Base-by-base conservation (phyloP, 2,113 vertebrate genomes). In the Percopsis transmontana region DNA sequence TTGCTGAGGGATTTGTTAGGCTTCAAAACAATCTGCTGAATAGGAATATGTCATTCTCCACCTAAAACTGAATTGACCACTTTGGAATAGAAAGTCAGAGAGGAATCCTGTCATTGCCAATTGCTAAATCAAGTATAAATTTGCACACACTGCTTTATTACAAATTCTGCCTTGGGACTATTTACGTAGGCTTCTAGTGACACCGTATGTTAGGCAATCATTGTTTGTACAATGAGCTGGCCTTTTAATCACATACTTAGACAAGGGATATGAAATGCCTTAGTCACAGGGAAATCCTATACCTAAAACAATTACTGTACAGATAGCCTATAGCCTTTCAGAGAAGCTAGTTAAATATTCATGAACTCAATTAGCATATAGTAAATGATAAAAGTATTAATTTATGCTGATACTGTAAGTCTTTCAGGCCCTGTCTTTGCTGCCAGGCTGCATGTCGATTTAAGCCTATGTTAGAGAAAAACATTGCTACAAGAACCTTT, bases 101-200 rank as follows among this genome's bases (percentile, higher is more conserved):
- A 33, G 27, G 3, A 33, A 33, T 33, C 6, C 27, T 33, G 27
- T 33, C 27, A 33, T 33, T 33, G 27, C 27, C 6, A 33, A 33
- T 33, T 33, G 27, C 3, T 33, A 33, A 33, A 33, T 33, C 3
- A 3, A 33, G 27, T 42, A 69, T 23, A 55, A n/a, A n/a, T n/a
- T n/a, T n/a, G n/a, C 53, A 55, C 53, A 33, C 53, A 55, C 53
- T 24, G 33, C 53, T 33, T 24, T 4, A 23, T 51, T 60, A 50
- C 24, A 23, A 73, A 44, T 56, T 8, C 41, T 73, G 70, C 66
- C 51, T 6, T 2, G 52, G 20, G 54, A 58, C 54, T 78, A 76
- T 83, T 82, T 74, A 82, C 62, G 71, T 63, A 68, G n/a, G n/a
- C n/a, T n/a, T 50, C 45, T 2, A 42, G 56, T 62, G 39, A 71